A percentile compares a stretch with the other conserved stretches of the same genome.
These are phyloP conservation scores for Bombycilla garrulus DNA, from an alignment of 2,113 vertebrate genomes.

Conservation along the genomic window DNA sequence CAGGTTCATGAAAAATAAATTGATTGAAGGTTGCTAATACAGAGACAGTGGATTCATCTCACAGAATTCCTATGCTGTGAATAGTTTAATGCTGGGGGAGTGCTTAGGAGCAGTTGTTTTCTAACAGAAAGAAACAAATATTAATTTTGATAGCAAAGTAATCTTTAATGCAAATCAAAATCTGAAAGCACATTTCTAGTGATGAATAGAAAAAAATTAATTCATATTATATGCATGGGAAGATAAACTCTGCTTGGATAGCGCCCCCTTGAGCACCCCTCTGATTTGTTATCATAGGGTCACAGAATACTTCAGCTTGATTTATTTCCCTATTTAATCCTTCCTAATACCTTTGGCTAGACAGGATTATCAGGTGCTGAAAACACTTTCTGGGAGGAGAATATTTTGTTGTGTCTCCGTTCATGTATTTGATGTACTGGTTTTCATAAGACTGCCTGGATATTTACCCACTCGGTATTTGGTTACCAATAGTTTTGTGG, in stretches of 20 bases:
- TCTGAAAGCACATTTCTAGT: background rate
- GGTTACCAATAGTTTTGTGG: background rate
- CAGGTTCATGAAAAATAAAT: background rate
- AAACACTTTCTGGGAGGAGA: background rate
- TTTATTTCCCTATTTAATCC: background rate
- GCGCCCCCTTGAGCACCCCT: background rate
- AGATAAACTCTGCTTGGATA: background rate
- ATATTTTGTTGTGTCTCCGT: background rate
- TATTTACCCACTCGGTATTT: background rate
- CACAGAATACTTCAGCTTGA: background rate
- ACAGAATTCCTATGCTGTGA: rapidly evolving
- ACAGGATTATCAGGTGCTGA: background rate
- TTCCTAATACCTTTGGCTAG: background rate
- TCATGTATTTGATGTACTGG: background rate
- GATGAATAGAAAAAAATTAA: background rate
- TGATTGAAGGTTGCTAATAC: background rate
- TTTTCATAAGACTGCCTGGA: background rate
- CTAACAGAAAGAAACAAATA: background rate
- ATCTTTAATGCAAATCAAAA: background rate
- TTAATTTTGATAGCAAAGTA: background rate
- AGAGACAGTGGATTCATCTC: background rate
- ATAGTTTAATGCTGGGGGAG: background rate
- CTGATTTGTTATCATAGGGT: background rate
- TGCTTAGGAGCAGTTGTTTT: background rate
- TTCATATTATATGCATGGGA: background rate